These are phyloP conservation scores for Cinara cedri DNA, from an alignment of 2,888 invertebrate genomes.

Conservation along the genomic window DNA sequence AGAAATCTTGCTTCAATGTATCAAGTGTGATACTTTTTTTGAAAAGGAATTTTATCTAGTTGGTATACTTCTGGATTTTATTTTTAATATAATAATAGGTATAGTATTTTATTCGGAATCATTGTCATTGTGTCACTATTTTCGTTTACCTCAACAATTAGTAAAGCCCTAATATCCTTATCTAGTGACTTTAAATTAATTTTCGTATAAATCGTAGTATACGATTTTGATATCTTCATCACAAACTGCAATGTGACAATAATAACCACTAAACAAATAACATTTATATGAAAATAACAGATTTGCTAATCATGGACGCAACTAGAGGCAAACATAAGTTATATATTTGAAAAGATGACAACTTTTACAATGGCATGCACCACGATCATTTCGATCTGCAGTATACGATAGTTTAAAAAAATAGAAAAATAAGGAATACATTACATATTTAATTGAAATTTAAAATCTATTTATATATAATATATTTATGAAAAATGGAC, in stretches of 20 bases:
- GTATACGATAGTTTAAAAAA: neutral
- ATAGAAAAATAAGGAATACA: neutral
- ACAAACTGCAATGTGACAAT: neutral
- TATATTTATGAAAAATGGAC: neutral
- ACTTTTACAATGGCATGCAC: neutral
- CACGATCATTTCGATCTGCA: neutral
- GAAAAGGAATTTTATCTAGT: too few relatives aligned
- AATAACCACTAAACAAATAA: neutral
- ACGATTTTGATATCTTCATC: too few relatives aligned
- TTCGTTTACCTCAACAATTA: neutral
- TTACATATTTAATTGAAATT: constrained; percentile 1
- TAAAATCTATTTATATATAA: neutral
- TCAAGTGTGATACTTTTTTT: too few relatives aligned
- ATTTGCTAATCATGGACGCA: constrained; percentile 5
- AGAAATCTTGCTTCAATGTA: too few relatives aligned
- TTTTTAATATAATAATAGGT: too few relatives aligned
- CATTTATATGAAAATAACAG: constrained; percentile 3
- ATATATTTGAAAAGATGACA: neutral
- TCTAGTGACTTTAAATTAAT: neutral
- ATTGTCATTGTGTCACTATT: neutral
- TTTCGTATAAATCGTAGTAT: too few relatives aligned
- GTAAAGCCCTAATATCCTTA: neutral
- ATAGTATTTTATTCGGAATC: too few relatives aligned
- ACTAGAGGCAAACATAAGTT: neutral
- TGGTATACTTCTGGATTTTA: too few relatives aligned